A percentile compares a stretch with the other conserved stretches of the same genome.
Evolutionary conservation across 2,113 vertebrate species (phyloP).

Genomic region (Pionites leucogaster): DNA sequence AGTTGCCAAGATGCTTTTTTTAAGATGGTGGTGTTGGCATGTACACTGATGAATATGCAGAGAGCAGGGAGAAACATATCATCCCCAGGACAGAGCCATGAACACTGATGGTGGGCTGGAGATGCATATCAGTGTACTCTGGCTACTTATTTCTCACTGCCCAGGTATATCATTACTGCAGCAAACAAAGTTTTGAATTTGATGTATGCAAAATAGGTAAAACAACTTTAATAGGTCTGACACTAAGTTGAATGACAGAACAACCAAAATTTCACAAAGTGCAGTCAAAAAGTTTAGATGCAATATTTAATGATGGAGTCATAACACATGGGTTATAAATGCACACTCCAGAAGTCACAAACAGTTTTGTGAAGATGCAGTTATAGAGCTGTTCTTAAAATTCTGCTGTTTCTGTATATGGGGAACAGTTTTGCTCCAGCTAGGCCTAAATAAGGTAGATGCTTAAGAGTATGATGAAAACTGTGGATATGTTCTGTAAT

Average conservation of each 20-base stretch:
- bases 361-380: neutral
- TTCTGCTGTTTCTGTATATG: neutral
- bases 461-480: neutral
- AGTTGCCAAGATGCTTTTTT: neutral
- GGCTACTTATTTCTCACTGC: neutral
- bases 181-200: neutral
- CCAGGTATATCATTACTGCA: neutral
- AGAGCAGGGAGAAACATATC: neutral
- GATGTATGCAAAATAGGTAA: neutral
- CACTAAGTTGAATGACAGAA: neutral
- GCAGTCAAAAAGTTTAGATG: neutral
- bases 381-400: neutral
- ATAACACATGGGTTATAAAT: neutral
- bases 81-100: neutral
- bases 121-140: accelerated
- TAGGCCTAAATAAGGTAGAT: neutral
- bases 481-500: neutral
- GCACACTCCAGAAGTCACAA: neutral
- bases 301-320: neutral
- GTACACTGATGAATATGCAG: accelerated
- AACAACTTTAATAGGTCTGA: neutral
- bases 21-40: neutral
- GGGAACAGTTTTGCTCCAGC: neutral
- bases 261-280: neutral
- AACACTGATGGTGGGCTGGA: neutral